Evolutionary conservation across 2,113 vertebrate species (phyloP).

Genomic region (Regulus satrapa): DNA sequence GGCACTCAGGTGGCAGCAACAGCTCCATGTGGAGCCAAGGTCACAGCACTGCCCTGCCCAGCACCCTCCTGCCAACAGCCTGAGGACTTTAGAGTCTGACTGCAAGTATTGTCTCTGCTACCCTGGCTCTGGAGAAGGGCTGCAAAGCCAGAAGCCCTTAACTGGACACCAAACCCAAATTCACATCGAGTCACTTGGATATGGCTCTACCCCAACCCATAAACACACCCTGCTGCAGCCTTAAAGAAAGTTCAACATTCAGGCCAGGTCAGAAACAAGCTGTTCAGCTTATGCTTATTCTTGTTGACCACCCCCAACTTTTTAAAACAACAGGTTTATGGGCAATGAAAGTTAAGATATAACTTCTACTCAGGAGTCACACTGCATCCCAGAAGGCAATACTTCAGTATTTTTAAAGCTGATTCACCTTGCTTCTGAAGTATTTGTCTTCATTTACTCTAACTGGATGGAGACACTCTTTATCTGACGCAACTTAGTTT

Average conservation of each 20-base stretch:
- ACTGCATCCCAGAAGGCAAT: background rate
- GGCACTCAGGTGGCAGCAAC: rapidly evolving
- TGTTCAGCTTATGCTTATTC: background rate
- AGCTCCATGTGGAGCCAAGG: rapidly evolving
- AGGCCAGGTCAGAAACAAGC: background rate
- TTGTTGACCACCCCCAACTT: background rate
- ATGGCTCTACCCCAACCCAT: background rate
- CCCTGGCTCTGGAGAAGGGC: background rate
- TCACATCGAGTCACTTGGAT: background rate
- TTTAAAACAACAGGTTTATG: background rate
- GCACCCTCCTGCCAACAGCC: background rate
- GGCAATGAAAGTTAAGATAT: background rate
- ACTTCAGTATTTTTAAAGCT: background rate
- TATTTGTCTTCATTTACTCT: background rate
- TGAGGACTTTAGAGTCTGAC: background rate
- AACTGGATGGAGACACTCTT: background rate
- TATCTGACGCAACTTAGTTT: background rate
- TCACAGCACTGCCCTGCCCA: background rate
- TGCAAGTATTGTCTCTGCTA: background rate
- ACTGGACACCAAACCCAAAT: background rate
- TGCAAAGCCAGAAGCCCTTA: background rate
- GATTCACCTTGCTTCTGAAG: background rate
- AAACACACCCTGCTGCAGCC: background rate
- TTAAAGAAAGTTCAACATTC: background rate
- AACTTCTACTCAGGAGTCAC: background rate